These are phyloP conservation scores for Eumeta japonica DNA, from an alignment of 1,140 invertebrate species.

Conservation along the genomic window DNA sequence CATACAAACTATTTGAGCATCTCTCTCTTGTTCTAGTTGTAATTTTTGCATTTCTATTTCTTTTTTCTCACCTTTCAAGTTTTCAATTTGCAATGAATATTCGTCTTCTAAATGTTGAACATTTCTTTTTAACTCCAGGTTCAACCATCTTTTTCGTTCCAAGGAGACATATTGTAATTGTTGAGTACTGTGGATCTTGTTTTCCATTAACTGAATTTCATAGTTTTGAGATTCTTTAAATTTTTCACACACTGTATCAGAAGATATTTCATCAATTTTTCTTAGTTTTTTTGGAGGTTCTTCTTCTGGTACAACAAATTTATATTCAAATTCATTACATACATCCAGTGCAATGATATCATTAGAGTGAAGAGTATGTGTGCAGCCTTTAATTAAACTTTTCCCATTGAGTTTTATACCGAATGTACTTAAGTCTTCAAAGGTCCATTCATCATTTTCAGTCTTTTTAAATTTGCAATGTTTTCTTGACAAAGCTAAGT, in stretches of 20 bases:
- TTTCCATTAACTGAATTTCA: constrained; percentile 40
- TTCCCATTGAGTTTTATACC: constrained; percentile 52
- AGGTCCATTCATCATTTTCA: constrained; percentile 25
- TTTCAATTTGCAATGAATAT: constrained; percentile 47
- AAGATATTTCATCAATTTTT: constrained; percentile 17
- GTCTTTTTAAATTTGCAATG: constrained; percentile 52
- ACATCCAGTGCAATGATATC: constrained; percentile 55
- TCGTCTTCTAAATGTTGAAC: constrained; percentile 46
- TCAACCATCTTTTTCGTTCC: constrained; percentile 29
- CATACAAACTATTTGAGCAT: constrained; percentile 42
- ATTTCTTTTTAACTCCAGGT: constrained; percentile 39
- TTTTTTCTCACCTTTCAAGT: constrained; percentile 48
- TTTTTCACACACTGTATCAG: constrained; percentile 46
- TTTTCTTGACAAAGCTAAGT: constrained; percentile 52
- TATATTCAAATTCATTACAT: constrained; percentile 45
- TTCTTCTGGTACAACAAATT: constrained; percentile 27
- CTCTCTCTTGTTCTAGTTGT: constrained; percentile 36
- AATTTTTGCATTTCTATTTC: constrained; percentile 47
- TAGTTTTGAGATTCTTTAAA: constrained; percentile 53
- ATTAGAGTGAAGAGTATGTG: constrained; percentile 31
- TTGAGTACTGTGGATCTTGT: constrained; percentile 43
- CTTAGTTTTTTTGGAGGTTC: constrained; percentile 30
- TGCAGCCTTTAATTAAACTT: constrained; percentile 30
- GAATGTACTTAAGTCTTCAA: constrained; percentile 54
- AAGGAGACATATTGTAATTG: constrained; percentile 30